Percentiles rank a stretch among this genome's conserved stretches.
Conservation (phyloP, 2,888 invertebrate species). For the Strigamia crassipes region DNA sequence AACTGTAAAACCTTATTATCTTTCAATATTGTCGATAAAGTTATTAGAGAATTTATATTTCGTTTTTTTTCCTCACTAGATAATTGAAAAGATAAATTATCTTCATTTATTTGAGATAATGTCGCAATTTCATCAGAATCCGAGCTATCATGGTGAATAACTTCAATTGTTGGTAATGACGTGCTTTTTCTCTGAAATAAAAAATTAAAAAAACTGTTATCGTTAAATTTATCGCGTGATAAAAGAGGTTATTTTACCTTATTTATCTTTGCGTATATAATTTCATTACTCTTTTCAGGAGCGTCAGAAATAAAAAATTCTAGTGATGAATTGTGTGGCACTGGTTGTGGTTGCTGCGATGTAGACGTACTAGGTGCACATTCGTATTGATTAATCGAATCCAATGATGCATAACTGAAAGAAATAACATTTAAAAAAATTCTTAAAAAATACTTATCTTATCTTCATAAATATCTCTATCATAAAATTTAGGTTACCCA, state of each 20-base stretch:
- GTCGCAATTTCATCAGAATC: background rate
- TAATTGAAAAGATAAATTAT: background rate
- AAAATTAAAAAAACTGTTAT: background rate
- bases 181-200: background rate
- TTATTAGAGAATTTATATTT: background rate
- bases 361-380: background rate
- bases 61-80: slow-evolving; percentile 1
- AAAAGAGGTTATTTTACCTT: background rate
- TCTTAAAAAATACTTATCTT: background rate
- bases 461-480: background rate
- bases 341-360: background rate
- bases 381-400: background rate
- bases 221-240: background rate
- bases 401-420: background rate
- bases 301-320: background rate
- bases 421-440: too few relatives aligned
- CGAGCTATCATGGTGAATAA: background rate
- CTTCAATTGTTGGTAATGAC: background rate
- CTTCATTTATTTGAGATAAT: background rate
- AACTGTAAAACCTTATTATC: background rate
- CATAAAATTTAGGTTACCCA: background rate
- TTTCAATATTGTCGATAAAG: background rate
- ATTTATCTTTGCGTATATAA: background rate
- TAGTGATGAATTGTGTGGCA: background rate
- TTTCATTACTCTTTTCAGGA: background rate